Evolutionary conservation across 2,888 invertebrate species (phyloP).

Genomic region (Heteromurus nitidus): DNA sequence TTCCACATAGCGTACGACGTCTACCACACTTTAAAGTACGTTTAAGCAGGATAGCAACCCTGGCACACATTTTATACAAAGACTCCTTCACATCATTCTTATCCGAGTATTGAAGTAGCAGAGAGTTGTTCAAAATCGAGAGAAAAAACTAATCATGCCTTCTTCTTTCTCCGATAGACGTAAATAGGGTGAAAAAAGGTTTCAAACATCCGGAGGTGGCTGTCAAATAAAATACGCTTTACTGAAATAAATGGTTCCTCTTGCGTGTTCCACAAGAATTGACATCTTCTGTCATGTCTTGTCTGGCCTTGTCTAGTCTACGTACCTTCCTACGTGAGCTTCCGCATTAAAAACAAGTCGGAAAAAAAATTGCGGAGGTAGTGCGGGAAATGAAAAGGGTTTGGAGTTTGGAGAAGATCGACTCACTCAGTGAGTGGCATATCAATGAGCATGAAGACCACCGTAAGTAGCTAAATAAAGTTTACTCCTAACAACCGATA

Average conservation of each 20-base stretch:
- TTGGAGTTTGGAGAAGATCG: not conserved
- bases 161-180: not conserved
- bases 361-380: not conserved
- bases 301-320: not conserved
- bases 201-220: conserved; percentile 49
- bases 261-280: conserved; percentile 18
- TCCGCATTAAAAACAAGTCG: not conserved
- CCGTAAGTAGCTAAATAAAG: conserved; percentile 46
- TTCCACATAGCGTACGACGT: no score
- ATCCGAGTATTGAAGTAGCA: conserved; percentile 11
- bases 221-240: conserved; percentile 45
- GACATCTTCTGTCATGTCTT: conserved; percentile 34
- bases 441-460: conserved; percentile 37
- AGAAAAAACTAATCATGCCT: not conserved
- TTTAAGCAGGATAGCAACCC: not conserved
- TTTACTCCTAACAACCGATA: conserved; percentile 35
- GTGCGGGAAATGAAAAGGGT: conserved; percentile 40
- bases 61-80: not conserved
- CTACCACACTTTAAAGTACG: no score
- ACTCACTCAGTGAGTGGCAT: conserved; percentile 47
- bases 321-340: not conserved
- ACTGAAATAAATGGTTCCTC: conserved; percentile 45
- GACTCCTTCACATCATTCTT: conserved; percentile 16
- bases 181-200: conserved; percentile 27
- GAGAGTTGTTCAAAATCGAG: not conserved